Conservation (phyloP, 53 echinoderm and acorn worm species). For the Apostichopus leukothele region DNA sequence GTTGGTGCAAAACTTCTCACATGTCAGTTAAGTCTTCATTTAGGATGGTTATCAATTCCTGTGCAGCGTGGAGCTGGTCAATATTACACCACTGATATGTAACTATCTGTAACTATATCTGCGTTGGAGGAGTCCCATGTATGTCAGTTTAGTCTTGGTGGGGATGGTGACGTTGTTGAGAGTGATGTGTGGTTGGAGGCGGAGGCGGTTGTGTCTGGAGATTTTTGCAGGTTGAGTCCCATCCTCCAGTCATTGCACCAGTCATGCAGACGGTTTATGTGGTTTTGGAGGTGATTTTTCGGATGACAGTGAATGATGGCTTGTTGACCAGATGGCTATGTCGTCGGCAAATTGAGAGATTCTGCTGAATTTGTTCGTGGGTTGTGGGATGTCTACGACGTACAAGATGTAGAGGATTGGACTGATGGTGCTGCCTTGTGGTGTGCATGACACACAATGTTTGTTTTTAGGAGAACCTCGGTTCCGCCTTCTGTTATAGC, state of each 20-base stretch:
- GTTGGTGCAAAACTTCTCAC: too few species aligned
- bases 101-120: too few species aligned
- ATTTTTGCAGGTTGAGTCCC: neutral
- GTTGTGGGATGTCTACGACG: conserved; percentile 11
- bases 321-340: neutral
- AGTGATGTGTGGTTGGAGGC: neutral
- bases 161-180: neutral
- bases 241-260: conserved; percentile 25
- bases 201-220: neutral
- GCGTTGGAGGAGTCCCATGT: too few species aligned
- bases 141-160: too few species aligned
- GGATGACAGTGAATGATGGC: neutral
- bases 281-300: neutral
- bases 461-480: too few species aligned
- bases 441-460: too few species aligned
- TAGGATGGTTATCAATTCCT: too few species aligned
- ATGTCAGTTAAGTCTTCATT: too few species aligned
- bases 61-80: too few species aligned
- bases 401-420: neutral
- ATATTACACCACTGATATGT: too few species aligned
- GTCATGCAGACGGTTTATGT: neutral
- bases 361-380: neutral
- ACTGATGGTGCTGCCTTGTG: neutral
- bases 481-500: too few species aligned
- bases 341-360: conserved; percentile 18